These are phyloP conservation scores for Epinephelus moara DNA, from an alignment of 2,113 vertebrate species.

Conservation along the genomic window DNA sequence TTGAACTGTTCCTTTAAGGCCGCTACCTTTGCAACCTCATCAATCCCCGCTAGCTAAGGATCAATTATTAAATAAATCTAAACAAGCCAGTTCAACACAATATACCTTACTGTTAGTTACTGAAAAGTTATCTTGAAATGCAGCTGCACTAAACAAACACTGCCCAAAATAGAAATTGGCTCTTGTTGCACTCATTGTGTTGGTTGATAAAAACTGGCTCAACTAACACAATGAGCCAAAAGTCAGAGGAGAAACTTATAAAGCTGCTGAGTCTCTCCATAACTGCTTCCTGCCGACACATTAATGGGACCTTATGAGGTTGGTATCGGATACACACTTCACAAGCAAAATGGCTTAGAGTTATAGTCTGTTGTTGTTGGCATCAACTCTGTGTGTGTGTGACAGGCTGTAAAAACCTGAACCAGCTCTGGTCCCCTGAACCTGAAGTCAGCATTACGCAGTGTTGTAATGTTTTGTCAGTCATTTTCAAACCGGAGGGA, in stretches of 20 bases:
- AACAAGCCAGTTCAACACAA: too few species aligned
- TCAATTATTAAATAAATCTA: too few species aligned
- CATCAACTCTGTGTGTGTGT: background rate
- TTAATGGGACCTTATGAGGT: background rate
- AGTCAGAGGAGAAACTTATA: background rate
- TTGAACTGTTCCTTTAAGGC: too few species aligned
- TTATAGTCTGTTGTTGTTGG: background rate
- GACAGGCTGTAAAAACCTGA: background rate
- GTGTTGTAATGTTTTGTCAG: background rate
- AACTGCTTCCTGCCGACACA: background rate
- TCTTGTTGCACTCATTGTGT: background rate
- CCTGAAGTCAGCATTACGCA: background rate
- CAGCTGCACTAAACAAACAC: too few species aligned
- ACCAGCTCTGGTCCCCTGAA: background rate
- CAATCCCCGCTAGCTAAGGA: too few species aligned
- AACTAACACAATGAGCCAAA: background rate
- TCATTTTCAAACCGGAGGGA: background rate
- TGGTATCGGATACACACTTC: background rate
- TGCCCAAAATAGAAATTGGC: background rate
- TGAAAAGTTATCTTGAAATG: too few species aligned
- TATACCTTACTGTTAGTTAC: too few species aligned
- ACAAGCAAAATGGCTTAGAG: background rate
- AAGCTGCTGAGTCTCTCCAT: background rate
- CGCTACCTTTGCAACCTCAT: too few species aligned
- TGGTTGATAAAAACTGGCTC: background rate